Evolutionary conservation across 2,797 vertebrate genomes (phyloP).

Genomic region (Poeciliopsis turneri): DNA sequence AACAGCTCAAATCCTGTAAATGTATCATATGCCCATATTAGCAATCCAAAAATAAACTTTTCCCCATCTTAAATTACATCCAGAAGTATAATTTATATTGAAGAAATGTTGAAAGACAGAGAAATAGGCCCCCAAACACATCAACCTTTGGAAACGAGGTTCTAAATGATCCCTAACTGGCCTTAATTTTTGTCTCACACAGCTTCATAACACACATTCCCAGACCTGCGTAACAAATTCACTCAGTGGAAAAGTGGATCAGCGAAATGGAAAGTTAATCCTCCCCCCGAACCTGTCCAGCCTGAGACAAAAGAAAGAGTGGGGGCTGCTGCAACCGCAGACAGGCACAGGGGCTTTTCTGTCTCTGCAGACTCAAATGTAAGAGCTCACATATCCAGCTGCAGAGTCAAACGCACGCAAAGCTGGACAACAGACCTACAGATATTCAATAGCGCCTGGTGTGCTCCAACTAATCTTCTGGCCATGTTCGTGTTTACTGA

Average conservation of each 20-base stretch:
- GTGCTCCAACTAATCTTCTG: background rate
- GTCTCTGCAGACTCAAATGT: slow-evolving; percentile 46
- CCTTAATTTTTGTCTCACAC: slow-evolving; percentile 67
- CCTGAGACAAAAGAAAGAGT: slow-evolving; percentile 35
- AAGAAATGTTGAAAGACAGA: slow-evolving; percentile 45
- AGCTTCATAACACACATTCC: slow-evolving; percentile 66
- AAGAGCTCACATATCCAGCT: slow-evolving; percentile 26
- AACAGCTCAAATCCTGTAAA: background rate
- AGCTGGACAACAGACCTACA: slow-evolving; percentile 12
- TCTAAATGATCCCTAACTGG: slow-evolving; percentile 63
- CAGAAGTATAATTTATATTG: slow-evolving; percentile 51
- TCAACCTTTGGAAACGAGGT: slow-evolving; percentile 60
- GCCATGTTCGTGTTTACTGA: background rate
- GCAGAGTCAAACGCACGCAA: slow-evolving; percentile 34
- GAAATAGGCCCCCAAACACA: slow-evolving; percentile 34
- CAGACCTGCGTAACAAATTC: slow-evolving; percentile 65
- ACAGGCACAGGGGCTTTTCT: slow-evolving; percentile 45
- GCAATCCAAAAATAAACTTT: background rate
- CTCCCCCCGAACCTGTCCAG: slow-evolving; percentile 58
- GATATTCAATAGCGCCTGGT: background rate
- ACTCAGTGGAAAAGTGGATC: slow-evolving; percentile 77
- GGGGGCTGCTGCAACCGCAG: slow-evolving; percentile 44
- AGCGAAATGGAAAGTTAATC: slow-evolving; percentile 77
- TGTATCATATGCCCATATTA: background rate
- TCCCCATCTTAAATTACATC: slow-evolving; percentile 32